Base-by-base conservation (phyloP, 53 echinoderm and acorn worm genomes). In the Henricia sp. region DNA sequence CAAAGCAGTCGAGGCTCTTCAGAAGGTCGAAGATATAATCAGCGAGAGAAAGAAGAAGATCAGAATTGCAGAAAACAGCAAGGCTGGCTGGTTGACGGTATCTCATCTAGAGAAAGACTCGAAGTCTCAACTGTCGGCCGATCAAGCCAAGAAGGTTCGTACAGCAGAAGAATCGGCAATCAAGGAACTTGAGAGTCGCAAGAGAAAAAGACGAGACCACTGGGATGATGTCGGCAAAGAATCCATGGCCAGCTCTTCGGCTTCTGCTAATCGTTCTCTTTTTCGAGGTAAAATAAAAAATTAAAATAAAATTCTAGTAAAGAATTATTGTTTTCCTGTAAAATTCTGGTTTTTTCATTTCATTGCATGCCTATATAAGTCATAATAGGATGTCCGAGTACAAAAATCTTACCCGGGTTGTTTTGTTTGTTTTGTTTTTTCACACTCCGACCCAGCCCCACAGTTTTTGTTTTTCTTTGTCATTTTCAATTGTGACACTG, bases 71-170 rank as follows among this genome's bases (percentile, higher is more conserved):
- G 32, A 62, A 5, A 26, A 24, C 4, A 62, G 63, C 63, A 62
- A 62, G 63, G 63, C 63, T 28, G 63, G 63, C 29, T 62, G 63
- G 63, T 24, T 3, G 3, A 62, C 63, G 3, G 10, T 62, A 16
- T 62, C 29, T 14, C 29, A 62, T 29, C 63, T 29, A 17, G 63
- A 62, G 6, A 62, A 62, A 28, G 4, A 4, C 16, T 26, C 0
- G 63, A 24, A 24, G 32, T 3, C 63, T n/a, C 23, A 62, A 4
- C 29, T 62, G 24, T 27, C 63, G 2, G 63, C 63, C 24, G 29
- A 62, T 16, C 63, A 62, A 27, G 28, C 26, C 5, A 64, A 64
- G 65, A 64, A 64, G 35, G 65, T 64, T 64, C 35, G 26, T 6
- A 16, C 10, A 9, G 11, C 65, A 25, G 63, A 62, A 29, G 63